These are phyloP conservation scores for Cactoblastis cactorum DNA, from an alignment of 2,888 invertebrate species.

Conservation along the genomic window DNA sequence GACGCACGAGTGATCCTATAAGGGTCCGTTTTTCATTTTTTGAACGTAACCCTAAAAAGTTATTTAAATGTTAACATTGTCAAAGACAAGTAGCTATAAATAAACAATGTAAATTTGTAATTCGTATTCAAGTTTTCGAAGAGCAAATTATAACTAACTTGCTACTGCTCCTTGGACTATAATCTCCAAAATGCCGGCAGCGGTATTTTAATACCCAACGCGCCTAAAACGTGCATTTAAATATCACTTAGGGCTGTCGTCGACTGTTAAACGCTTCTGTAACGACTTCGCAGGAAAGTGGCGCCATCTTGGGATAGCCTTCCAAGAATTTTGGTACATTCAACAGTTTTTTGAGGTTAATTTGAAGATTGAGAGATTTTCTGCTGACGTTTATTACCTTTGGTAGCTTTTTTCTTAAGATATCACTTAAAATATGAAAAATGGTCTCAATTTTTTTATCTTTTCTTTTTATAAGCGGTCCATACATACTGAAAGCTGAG, in stretches of 20 bases:
- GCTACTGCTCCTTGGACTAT: not conserved
- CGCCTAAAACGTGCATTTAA: slow-evolving; percentile 15
- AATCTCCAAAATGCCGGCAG: not conserved
- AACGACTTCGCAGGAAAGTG: slow-evolving; percentile 6
- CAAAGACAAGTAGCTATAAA: no score
- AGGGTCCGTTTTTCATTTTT: no score
- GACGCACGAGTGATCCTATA: no score
- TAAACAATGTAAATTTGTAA: no score
- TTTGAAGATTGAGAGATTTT: not conserved
- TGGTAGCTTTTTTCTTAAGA: no score
- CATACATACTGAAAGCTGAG: no score
- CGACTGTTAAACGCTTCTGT: slow-evolving; percentile 15
- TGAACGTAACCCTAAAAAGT: no score
- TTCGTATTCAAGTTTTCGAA: no score
- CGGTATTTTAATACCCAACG: not conserved
- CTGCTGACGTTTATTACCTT: not conserved
- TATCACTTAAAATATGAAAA: no score
- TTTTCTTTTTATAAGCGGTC: no score
- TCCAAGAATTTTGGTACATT: not conserved
- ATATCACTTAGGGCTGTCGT: slow-evolving; percentile 25
- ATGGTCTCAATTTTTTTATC: no score
- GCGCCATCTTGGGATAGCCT: not conserved
- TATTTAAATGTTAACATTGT: no score
- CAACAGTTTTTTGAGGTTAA: not conserved
- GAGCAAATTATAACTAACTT: slow-evolving; percentile 1